Base-by-base conservation (phyloP, 23 tunicate genomes). In the Pegea sp. region DNA sequence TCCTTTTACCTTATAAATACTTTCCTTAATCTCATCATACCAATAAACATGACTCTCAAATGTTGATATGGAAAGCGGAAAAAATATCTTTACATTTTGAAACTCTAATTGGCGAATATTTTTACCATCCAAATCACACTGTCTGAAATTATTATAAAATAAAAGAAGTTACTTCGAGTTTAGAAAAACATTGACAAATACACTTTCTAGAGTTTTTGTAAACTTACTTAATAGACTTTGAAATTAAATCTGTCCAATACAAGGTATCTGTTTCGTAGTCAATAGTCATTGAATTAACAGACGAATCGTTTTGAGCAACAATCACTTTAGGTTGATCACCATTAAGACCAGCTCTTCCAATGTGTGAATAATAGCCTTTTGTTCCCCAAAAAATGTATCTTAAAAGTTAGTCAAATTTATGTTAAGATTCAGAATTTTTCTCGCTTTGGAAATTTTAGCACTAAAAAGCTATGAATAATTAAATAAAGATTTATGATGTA, bases 11-110 rank as follows among this genome's bases (percentile, higher is more conserved):
- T 80, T 80, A 33, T 65, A 80, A 33, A 80, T 29, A 34, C 80
- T 48, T 6, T 63, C 34, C 1, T 79, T 31, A 33, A 61, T 65
- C 69, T 65, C 71, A 33, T 80, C 93, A 1, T 79, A 66, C 80
- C 80, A 80, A 48, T 80, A 80, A 30, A 80, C 72, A 48, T 66
- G 72, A 46, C 72, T 62, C 26, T 80, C 93, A 61, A 80, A 80
- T 51, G 72, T 69, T 5, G 93, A 32, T 8, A 80, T 65, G 7
- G 93, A 54, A 25, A 65, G 66, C 33, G 93, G 69, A 30, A 61
- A 68, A 0, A 75, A 75, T 26, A 48, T 29, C 11, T 72, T 61
- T 44, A 22, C 4, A 1, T 21, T 54, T 13, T 31, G 23, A 33
- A 64, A 44, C 28, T 64, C 42, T 16, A 72, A 21, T 2, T 19